Conservation (phyloP, 2,888 invertebrate genomes). For the Aleiodes alternator region DNA sequence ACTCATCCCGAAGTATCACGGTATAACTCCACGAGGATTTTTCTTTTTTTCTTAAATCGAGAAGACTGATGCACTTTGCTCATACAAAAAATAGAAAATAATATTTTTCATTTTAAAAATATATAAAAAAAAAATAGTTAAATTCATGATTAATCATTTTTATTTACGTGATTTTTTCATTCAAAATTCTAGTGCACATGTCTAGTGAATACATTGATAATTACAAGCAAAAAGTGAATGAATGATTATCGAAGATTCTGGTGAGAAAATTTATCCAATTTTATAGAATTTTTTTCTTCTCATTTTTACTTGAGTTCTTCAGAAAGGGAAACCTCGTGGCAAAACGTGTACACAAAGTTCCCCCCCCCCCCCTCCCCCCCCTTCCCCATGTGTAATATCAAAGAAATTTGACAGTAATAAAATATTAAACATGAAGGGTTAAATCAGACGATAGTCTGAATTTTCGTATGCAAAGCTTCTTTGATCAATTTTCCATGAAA, state of each 20-base stretch:
- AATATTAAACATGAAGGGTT: background rate
- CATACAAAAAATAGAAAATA: too few relatives aligned
- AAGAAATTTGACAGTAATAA: background rate
- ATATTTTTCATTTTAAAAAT: background rate
- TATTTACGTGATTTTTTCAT: background rate
- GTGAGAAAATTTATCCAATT: background rate
- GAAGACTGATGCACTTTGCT: background rate
- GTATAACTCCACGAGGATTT: slow-evolving; percentile 43
- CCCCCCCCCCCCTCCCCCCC: too few relatives aligned
- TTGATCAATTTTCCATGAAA: slow-evolving; percentile 24
- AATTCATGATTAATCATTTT: background rate
- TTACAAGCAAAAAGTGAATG: slow-evolving; percentile 1
- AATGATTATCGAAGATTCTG: background rate
- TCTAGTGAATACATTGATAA: background rate
- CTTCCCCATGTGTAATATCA: background rate
- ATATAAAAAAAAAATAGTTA: background rate
- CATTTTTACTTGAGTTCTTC: too few relatives aligned
- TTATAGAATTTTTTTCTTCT: too few relatives aligned
- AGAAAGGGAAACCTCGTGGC: slow-evolving; percentile 4
- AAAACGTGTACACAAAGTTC: background rate
- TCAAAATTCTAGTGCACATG: slow-evolving; percentile 7
- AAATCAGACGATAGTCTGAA: background rate
- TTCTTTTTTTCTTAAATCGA: slow-evolving; percentile 22
- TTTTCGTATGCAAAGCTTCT: background rate
- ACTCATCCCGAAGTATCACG: slow-evolving; percentile 50